Conservation (phyloP, 2,888 invertebrate species). For the Phlogophora meticulosa region DNA sequence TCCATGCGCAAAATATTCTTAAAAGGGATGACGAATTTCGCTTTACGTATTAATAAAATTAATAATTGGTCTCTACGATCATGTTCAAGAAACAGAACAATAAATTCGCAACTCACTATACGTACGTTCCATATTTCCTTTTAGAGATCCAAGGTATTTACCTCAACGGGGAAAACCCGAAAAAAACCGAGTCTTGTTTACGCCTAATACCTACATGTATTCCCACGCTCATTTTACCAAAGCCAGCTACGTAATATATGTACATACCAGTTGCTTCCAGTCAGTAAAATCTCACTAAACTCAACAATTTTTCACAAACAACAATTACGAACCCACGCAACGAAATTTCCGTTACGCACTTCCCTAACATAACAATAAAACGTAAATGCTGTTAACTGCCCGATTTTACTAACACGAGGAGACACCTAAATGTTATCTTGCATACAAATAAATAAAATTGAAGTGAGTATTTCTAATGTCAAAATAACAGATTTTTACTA, state of each 20-base stretch:
- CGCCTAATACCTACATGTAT: slow-evolving; percentile 5
- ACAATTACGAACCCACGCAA: slow-evolving; percentile 31
- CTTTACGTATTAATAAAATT: no score
- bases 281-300: slow-evolving; percentile 8
- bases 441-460: no score
- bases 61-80: no score
- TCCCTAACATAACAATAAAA: slow-evolving; percentile 22
- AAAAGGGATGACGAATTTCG: no score
- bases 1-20: no score
- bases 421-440: no score
- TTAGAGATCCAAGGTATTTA: not conserved
- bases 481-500: no score
- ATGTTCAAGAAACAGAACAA: no score
- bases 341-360: slow-evolving; percentile 17
- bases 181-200: slow-evolving; percentile 17
- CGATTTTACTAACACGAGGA: not conserved
- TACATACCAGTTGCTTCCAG: slow-evolving; percentile 1
- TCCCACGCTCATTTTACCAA: not conserved
- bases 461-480: no score
- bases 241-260: not conserved
- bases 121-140: not conserved
- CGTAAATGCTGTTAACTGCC: slow-evolving; percentile 12
- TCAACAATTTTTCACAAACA: slow-evolving; percentile 43
- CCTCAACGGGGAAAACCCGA: not conserved
- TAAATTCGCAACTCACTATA: not conserved